Conservation (phyloP, 2,888 invertebrate species). For the Vannuccia rotundouncinata region DNA sequence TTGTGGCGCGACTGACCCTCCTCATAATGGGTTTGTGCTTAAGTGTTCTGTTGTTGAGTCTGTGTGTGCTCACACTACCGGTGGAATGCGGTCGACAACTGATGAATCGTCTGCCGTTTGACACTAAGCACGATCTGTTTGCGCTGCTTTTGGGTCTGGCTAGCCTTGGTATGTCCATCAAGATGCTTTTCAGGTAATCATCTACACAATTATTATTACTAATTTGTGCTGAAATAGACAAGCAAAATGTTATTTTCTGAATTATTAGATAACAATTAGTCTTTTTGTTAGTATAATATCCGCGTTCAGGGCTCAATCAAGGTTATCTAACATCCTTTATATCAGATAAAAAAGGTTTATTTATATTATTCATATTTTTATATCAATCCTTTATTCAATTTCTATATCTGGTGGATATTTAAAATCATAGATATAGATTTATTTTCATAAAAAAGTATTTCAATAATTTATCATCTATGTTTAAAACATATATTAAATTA, state of each 20-base stretch:
- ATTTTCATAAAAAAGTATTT: background rate
- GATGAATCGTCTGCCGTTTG: background rate
- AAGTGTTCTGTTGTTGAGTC: background rate
- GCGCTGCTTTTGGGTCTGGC: background rate
- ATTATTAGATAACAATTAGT: too few relatives aligned
- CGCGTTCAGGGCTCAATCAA: too few relatives aligned
- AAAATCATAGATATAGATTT: too few relatives aligned
- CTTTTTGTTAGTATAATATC: too few relatives aligned
- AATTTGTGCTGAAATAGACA: too few relatives aligned
- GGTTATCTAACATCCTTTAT: too few relatives aligned
- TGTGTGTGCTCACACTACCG: background rate
- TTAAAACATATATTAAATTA: background rate
- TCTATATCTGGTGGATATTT: too few relatives aligned
- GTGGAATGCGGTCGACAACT: background rate
- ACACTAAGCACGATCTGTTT: background rate
- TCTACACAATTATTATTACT: background rate
- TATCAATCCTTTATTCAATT: too few relatives aligned
- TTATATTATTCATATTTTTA: too few relatives aligned
- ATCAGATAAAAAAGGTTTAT: too few relatives aligned
- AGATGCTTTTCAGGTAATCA: background rate
- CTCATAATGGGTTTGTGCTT: background rate
- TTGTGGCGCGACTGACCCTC: background rate
- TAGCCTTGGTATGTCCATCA: background rate
- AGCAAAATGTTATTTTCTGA: too few relatives aligned
- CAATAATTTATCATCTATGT: background rate